Evolutionary conservation across 2,888 invertebrate species (phyloP).

Genomic region (Toxonevra muliebris): DNA sequence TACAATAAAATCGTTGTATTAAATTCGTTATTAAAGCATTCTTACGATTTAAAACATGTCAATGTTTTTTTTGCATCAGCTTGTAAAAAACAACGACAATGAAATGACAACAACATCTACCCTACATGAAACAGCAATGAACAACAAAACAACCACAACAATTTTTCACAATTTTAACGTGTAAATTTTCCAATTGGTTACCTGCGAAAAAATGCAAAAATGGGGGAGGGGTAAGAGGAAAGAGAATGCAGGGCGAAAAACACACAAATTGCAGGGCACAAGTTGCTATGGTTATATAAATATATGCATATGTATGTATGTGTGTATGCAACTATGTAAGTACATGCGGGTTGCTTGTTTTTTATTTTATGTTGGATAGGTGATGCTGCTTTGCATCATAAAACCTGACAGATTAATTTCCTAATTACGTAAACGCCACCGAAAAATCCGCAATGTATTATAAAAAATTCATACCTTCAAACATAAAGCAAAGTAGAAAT

Average conservation of each 20-base stretch:
- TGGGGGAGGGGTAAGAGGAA: constrained; percentile 39
- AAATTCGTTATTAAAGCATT: too few species aligned
- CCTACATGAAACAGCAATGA: constrained; percentile 21
- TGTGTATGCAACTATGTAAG: not conserved
- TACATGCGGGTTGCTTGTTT: too few species aligned
- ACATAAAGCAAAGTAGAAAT: constrained; percentile 11
- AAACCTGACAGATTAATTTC: constrained; percentile 46
- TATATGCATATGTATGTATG: constrained; percentile 21
- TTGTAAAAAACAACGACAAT: constrained; percentile 24
- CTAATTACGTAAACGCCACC: constrained; percentile 40
- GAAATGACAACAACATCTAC: constrained; percentile 14
- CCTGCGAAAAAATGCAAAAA: constrained; percentile 36
- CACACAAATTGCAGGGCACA: constrained; percentile 24
- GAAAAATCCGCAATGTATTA: constrained; percentile 26
- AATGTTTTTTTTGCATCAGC: not conserved
- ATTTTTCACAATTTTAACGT: constrained; percentile 62
- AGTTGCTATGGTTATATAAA: constrained; percentile 20
- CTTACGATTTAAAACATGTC: too few species aligned
- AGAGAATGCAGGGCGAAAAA: constrained; percentile 39
- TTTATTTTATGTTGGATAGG: not conserved
- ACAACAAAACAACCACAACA: constrained; percentile 54
- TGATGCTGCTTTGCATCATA: constrained; percentile 36
- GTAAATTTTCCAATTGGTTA: constrained; percentile 62
- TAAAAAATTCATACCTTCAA: constrained; percentile 16
- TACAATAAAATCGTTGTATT: too few species aligned